Conservation (phyloP, 2,797 vertebrate species). For the Pseudochirops cupreus region DNA sequence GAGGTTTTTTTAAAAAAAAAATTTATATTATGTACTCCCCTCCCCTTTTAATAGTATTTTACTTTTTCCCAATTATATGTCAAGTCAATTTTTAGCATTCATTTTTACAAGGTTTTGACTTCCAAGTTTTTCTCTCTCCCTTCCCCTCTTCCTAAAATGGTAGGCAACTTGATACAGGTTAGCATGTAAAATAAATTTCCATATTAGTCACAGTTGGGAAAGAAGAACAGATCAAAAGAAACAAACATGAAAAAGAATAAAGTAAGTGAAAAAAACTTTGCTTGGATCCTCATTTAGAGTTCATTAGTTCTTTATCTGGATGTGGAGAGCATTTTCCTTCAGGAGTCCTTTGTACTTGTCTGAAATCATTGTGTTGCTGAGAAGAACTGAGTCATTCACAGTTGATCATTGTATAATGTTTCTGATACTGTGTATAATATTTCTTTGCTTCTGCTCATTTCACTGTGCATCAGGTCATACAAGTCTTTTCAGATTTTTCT, state of each 20-base stretch:
- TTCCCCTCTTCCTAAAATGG: no score
- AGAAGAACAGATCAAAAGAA: neutral
- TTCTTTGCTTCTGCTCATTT: neutral
- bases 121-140: no score
- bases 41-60: no score
- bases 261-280: neutral
- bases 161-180: neutral
- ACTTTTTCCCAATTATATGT: no score
- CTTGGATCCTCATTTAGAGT: neutral
- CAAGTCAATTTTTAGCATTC: no score
- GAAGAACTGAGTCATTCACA: neutral
- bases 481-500: neutral
- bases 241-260: neutral
- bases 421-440: neutral
- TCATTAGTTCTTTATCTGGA: neutral
- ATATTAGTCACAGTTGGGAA: neutral
- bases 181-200: neutral
- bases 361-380: neutral
- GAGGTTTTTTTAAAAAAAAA: no score
- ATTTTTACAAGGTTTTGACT: no score
- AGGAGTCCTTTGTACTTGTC: neutral
- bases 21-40: no score
- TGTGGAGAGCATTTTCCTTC: neutral
- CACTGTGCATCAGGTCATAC: neutral
- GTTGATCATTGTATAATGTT: neutral